Base-by-base conservation (phyloP, 1,140 invertebrate genomes). In the Atta texana region DNA sequence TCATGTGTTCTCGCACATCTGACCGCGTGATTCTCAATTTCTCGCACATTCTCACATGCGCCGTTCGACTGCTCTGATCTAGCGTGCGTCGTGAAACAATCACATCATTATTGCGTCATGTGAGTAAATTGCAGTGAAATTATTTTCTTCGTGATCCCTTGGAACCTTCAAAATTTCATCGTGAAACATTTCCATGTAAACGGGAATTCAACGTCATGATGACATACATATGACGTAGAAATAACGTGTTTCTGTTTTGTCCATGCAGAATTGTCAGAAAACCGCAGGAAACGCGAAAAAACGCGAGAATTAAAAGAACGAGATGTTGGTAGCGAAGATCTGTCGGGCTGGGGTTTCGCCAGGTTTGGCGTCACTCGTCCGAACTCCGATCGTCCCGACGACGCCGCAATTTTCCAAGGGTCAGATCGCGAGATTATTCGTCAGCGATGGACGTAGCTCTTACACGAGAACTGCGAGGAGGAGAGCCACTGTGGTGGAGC, bases 401-500 rank as follows among this genome's bases (percentile, higher is more conserved):
- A 92, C 89, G 71, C 80, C 91, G 0, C 66, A 89, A 4, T 59
- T 92, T 3, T 81, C 88, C 4, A 93, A 91, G 68, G 76, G 92
- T 10, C 93, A 94, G 89, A 55, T 84, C 51, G 59, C 89, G 2
- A 94, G 95, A 87, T 90, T 94, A 55, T 95, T 93, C 61, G 92
- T 93, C 2, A 94, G 85, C 71, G 93, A 95, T 84, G 92, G 92
- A 72, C 91, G 93, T 66, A 88, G 63, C 57, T 72, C 92, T 51
- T 95, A 93, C 59, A 86, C 92, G 21, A 91, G 94, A 28, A 69
- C 92, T 14, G 86, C 93, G 18, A 90, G 93, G 24, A 93, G 91
- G 75, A 87, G 91, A 86, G 51, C 91, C n/a, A 94, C 95, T 14
- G 87, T 96, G 4, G 94, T 94, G 16, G 96, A 97, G 84, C 93